phyloP scores from a whole-genome alignment of 1,140 invertebrate genomes.

The Heliconius eleuchia region DNA sequence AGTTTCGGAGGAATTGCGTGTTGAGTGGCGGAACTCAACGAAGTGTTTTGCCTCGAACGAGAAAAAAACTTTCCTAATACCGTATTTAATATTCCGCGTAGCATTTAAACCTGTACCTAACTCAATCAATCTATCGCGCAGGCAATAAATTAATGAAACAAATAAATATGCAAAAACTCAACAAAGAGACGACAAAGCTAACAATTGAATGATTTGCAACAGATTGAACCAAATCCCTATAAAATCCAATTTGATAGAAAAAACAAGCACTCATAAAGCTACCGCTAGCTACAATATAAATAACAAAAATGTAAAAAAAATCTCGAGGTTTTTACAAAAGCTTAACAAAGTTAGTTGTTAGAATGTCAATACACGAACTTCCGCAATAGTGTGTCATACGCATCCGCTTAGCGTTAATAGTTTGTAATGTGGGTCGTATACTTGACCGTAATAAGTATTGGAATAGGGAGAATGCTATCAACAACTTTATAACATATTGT shows the following conservation, averaged over 20 bases:
- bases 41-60: too few species aligned
- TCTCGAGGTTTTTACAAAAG: not conserved
- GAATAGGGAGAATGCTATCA: not conserved
- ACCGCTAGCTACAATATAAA: not conserved
- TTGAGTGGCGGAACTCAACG: too few species aligned
- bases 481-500: not conserved
- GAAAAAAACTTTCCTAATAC: too few species aligned
- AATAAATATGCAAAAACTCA: not conserved
- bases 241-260: slow-evolving; percentile 9
- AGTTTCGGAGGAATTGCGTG: too few species aligned
- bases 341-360: not conserved
- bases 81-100: too few species aligned
- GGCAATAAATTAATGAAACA: not conserved
- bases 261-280: slow-evolving; percentile 8
- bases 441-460: slow-evolving; percentile 2
- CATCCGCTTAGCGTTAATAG: slow-evolving; percentile 3
- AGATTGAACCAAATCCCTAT: slow-evolving; percentile 12
- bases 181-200: slow-evolving; percentile 9
- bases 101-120: too few species aligned
- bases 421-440: slow-evolving; percentile 2
- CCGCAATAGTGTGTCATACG: not conserved
- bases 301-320: not conserved
- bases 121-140: not conserved
- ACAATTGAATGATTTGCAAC: slow-evolving; percentile 13
- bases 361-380: slow-evolving; percentile 10